Base-by-base conservation (phyloP, 2,113 vertebrate genomes). In the Vimba vimba region DNA sequence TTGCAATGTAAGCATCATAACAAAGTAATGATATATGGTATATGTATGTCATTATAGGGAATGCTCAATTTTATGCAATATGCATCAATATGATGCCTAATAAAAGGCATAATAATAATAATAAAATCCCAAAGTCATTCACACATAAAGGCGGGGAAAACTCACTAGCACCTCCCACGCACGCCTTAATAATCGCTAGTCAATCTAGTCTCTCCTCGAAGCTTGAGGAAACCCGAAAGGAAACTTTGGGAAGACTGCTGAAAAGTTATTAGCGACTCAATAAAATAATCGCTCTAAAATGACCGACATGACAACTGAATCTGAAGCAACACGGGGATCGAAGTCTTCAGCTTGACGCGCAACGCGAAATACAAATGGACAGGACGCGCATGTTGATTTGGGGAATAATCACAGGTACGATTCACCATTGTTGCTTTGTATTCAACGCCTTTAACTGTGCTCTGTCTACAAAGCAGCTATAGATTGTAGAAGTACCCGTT, bases 341-440 rank as follows among this genome's bases (percentile, higher is more conserved):
- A 86, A 78, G 47, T 83, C 12, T 57, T 85, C 33, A 75, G 27
- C 30, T 85, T 68, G 79, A 89, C 4, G 50, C 64, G 27, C 52
- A 33, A 71, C 39, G 17, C 60, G 59, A 77, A 36, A 39, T 36
- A 82, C 84, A 19, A 76, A 87, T 89, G 86, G 86, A 89, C 55
- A 73, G 39, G n/a, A 69, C 74, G 15, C 36, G 39, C 39, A 83
- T 25, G 33, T 45, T 87, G 21, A 73, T 87, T 60, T 64, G 87
- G 74, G 73, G 73, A 68, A 64, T 89, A 50, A 19, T 89, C 25
- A 39, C 88, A 89, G 88, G 88, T 89, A 73, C 73, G 86, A 75
- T 10, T 30, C 23, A 59, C 62, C 81, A 73, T 43, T 43, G 50
- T 52, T 43, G 43, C 3, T 25, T 73, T 43, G 23, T 45, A 19